phyloP scores from a whole-genome alignment of 2,888 invertebrate species.

The Belgica antarctica region DNA sequence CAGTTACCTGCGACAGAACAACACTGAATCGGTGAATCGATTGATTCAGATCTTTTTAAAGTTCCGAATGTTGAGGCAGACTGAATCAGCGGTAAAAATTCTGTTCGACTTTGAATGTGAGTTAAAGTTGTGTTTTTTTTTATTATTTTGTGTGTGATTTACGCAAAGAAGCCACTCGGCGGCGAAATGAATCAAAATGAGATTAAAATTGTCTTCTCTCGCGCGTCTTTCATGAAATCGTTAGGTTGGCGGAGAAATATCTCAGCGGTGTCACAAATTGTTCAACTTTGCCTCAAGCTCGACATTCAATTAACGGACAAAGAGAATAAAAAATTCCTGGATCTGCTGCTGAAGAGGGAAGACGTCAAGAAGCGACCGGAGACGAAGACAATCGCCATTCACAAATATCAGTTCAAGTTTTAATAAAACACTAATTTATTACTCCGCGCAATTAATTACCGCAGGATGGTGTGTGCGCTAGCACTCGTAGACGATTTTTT shows the following conservation, averaged over 20 bases:
- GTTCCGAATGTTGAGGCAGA: conserved; percentile 8
- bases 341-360: conserved; percentile 15
- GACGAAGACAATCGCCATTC: conserved; percentile 21
- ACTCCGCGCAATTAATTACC: neutral
- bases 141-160: neutral
- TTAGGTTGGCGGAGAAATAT: conserved; percentile 32
- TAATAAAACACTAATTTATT: conserved; percentile 6
- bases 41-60: conserved; percentile 29
- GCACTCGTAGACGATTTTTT: neutral
- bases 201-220: no score
- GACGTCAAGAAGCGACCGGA: neutral
- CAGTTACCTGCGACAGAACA: conserved; percentile 13
- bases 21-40: conserved; percentile 27
- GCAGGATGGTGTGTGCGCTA: no score
- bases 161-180: neutral
- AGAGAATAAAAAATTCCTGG: conserved; percentile 23
- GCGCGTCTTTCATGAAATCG: no score
- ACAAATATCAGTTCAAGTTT: conserved; percentile 40
- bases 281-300: conserved; percentile 24
- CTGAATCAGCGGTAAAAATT: neutral
- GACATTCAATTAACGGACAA: conserved; percentile 23
- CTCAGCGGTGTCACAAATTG: conserved; percentile 15
- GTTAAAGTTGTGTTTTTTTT: neutral
- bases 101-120: conserved; percentile 29
- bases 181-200: neutral